Evolutionary conservation across 2,888 invertebrate species (phyloP), one percentile per base, ranked within the genome.

Genomic region (Thymelicus sylvestris): DNA sequence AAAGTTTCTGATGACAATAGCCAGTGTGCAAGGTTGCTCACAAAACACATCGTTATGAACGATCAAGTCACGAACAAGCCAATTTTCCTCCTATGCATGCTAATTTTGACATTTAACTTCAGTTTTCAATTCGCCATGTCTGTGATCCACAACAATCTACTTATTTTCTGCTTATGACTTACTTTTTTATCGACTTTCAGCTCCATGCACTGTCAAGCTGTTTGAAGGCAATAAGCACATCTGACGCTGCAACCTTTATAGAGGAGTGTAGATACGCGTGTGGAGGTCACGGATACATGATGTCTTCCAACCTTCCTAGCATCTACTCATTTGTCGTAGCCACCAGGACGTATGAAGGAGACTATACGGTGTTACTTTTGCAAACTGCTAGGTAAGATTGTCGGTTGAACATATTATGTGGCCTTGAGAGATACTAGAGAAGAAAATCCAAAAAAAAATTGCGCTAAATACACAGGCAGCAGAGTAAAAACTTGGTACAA

Each of bases 201-300:
- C 90, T 98, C 24, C 99, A 99, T 86, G 98, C 98, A 0, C 89
- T 98, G 61, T 96, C 98, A 0, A 97, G 98, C 81, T 98, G 98
- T 75, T 86, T 99, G 67, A 99, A 99, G 91, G 97, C 98, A 0
- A 95, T 98, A 59, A 96, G 96, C 75, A 96, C 98, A 3, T 95
- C 96, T 2, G 96, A 97, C 83, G 94, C 96, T 0, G 95, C 97
- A 0, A 84, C 87, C 19, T 96, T 96, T 2, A 95, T 98, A 15
- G 98, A 99, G 86, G 95, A 95, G 73, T 96, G 97, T 77, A 95
- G 99, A 8, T 93, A 97, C 76, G 95, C 98, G 0, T 99, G 99
- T 83, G 99, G 99, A 0, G 99, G 99, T 0, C 99, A 99, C 83
- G 99, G 99, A 7, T 99, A 97, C 90, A 97, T 98, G 96, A 94